These are phyloP conservation scores for Sylvia borin DNA, from an alignment of 2,797 vertebrate species.

Conservation along the genomic window DNA sequence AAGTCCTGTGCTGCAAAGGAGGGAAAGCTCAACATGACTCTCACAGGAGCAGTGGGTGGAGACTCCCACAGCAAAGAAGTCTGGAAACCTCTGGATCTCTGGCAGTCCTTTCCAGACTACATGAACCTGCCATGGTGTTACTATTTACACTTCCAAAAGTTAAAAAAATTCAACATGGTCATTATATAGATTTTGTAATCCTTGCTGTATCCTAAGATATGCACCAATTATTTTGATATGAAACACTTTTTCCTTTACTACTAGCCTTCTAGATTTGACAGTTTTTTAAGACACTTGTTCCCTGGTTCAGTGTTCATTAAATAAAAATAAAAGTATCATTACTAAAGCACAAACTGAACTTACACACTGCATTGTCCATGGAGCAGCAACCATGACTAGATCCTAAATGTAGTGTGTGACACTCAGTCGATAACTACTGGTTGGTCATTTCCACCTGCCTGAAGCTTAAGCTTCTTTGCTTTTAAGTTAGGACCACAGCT, in stretches of 20 bases:
- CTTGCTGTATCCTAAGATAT: neutral
- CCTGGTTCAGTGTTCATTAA: neutral
- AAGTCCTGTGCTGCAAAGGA: neutral
- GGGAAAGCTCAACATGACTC: neutral
- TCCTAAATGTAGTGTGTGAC: neutral
- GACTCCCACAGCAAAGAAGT: neutral
- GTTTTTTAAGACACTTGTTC: neutral
- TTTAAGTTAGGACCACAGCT: slow-evolving; percentile 59
- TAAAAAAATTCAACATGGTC: neutral
- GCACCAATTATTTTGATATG: neutral
- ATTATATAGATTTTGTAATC: neutral
- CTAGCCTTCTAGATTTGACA: neutral
- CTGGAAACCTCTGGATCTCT: neutral
- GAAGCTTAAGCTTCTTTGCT: slow-evolving; percentile 83
- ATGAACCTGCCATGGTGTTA: neutral
- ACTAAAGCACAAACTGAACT: neutral
- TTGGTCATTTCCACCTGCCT: slow-evolving; percentile 3
- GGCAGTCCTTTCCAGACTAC: neutral
- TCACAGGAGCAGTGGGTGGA: neutral
- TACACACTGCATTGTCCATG: neutral
- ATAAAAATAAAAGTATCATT: neutral
- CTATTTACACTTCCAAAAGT: neutral
- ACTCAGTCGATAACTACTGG: slow-evolving; percentile 36
- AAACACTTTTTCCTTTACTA: neutral
- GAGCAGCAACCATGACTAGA: neutral